These are phyloP conservation scores for Drosophila santomea DNA, from an alignment of 1,140 invertebrate species.

Conservation along the genomic window DNA sequence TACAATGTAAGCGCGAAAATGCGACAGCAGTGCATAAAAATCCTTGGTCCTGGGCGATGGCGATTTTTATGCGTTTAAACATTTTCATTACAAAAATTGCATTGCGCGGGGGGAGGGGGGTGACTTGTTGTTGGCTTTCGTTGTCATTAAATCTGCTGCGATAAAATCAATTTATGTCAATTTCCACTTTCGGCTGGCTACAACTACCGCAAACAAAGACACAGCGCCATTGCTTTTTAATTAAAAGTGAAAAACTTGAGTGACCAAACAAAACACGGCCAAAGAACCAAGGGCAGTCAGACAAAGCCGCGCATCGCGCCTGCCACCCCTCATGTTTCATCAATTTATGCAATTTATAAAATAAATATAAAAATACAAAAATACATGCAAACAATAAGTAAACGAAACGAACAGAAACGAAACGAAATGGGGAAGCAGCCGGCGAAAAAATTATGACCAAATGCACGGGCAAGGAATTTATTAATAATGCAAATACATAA, in stretches of 20 bases:
- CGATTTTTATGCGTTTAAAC: conserved; percentile 82
- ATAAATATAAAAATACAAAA: conserved; percentile 82
- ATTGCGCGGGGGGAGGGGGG: conserved; percentile 33
- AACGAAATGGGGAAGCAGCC: conserved; percentile 33
- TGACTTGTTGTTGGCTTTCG: conserved; percentile 26
- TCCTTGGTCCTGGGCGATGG: conserved; percentile 66
- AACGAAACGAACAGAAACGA: conserved; percentile 31
- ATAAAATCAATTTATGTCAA: conserved; percentile 83
- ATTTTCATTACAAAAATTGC: conserved; percentile 83
- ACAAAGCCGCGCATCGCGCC: conserved; percentile 22
- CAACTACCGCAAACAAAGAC: conserved; percentile 44
- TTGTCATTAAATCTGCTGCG: conserved; percentile 80
- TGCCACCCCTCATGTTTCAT: conserved; percentile 66
- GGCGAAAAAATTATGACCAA: conserved; percentile 70
- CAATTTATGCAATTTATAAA: conserved; percentile 83
- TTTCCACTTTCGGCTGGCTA: conserved; percentile 71
- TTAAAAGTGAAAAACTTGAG: conserved; percentile 80
- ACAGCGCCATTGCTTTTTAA: conserved; percentile 74
- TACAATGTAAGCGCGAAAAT: conserved; percentile 82
- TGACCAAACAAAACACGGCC: conserved; percentile 72
- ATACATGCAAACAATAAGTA: conserved; percentile 49
- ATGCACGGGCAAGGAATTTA: conserved; percentile 79
- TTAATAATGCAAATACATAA: conserved; percentile 83
- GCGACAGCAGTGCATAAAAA: conserved; percentile 81
- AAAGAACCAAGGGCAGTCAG: conserved; percentile 11